phyloP scores from a whole-genome alignment of 2,797 vertebrate genomes.

The Anolis apletophallus region DNA sequence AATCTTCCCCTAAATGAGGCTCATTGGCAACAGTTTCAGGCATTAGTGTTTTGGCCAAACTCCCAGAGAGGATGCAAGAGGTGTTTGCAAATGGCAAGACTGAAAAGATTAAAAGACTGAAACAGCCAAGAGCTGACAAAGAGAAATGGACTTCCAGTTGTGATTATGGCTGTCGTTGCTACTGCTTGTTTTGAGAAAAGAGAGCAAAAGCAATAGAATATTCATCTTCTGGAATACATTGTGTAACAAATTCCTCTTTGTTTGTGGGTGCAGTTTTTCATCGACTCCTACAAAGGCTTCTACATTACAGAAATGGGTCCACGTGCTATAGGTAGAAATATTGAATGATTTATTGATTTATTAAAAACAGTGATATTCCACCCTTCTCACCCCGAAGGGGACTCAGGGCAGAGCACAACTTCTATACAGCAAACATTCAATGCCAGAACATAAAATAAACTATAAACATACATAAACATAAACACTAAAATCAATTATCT shows the following conservation, averaged over 20 bases:
- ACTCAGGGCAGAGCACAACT: no score
- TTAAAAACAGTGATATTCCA: no score
- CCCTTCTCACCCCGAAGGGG: no score
- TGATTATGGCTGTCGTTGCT: no score
- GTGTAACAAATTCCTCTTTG: background rate
- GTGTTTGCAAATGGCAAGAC: background rate
- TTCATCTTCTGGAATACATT: background rate
- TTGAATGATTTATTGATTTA: no score
- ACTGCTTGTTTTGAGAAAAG: background rate
- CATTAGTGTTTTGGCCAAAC: background rate
- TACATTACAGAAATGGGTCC: background rate
- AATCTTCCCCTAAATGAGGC: background rate
- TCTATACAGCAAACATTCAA: no score
- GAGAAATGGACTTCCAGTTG: background rate
- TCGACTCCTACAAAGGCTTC: background rate
- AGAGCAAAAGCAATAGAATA: background rate
- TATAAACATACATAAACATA: no score
- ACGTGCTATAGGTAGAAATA: background rate
- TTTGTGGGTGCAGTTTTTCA: background rate
- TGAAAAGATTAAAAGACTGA: background rate
- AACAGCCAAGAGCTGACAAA: background rate
- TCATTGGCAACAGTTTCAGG: background rate
- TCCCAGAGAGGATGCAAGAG: slow-evolving; percentile 7
- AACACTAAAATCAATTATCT: no score
- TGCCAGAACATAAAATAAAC: no score